A percentile compares a stretch with the other conserved stretches of the same genome.
Conservation (phyloP, 2,888 invertebrate genomes). For the Clunio marinus region DNA sequence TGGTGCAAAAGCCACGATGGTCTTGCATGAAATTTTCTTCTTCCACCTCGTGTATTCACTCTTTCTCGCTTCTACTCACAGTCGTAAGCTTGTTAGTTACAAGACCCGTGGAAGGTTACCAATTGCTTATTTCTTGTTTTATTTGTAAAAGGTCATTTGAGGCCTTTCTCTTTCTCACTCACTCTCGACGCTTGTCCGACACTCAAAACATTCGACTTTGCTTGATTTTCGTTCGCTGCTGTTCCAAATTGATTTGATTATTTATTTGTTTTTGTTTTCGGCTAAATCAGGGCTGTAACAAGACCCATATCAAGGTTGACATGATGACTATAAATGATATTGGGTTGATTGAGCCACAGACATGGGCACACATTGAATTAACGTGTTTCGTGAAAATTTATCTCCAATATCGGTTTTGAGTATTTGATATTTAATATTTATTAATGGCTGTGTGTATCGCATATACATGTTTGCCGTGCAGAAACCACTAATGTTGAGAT, state of each 20-base stretch:
- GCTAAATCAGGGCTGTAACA: not conserved
- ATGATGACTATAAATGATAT: too few species aligned
- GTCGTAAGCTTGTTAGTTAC: too few species aligned
- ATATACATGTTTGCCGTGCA: constrained; percentile 33
- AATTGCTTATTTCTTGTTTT: not conserved
- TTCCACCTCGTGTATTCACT: not conserved
- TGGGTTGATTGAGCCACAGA: too few species aligned
- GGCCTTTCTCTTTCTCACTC: constrained; percentile 7
- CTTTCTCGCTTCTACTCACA: not conserved
- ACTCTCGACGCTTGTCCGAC: not conserved
- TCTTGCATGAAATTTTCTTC: not conserved
- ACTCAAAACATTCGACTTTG: too few species aligned
- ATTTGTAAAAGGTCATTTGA: not conserved
- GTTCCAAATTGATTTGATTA: too few species aligned
- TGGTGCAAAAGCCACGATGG: constrained; percentile 1
- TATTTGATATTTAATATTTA: constrained; percentile 5
- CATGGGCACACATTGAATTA: too few species aligned
- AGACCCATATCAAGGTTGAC: not conserved
- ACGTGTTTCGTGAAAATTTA: not conserved
- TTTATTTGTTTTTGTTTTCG: too few species aligned
- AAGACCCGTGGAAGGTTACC: not conserved
- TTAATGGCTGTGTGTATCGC: not conserved
- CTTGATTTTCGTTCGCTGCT: too few species aligned
- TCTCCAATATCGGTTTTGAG: not conserved
- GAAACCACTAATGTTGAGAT: constrained; percentile 31